Percentiles rank a stretch among this genome's conserved stretches.
Evolutionary conservation across 2,888 invertebrate species (phyloP).

Genomic region (Augochlorella aurata): DNA sequence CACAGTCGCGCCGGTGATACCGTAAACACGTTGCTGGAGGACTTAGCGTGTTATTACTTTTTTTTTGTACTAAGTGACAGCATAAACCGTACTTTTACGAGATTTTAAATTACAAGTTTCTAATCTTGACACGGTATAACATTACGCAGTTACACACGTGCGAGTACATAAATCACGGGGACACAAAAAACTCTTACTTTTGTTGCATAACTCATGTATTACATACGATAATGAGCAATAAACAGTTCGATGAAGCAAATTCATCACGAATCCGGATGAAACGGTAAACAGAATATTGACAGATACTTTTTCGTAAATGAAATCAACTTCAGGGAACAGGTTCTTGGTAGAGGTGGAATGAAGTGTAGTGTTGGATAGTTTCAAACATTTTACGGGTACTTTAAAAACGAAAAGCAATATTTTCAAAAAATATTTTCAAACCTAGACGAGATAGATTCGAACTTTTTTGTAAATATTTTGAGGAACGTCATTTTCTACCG

Average conservation of each 20-base stretch:
- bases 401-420: too few species aligned
- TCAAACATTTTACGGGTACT: too few species aligned
- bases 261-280: background rate
- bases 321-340: background rate
- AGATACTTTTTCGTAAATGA: too few species aligned
- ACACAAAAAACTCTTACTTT: background rate
- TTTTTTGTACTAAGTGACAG: background rate
- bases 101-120: slow-evolving; percentile 1
- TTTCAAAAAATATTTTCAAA: too few species aligned
- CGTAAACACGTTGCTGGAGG: slow-evolving; percentile 8
- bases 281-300: background rate
- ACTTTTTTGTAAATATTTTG: too few species aligned
- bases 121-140: background rate
- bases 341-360: too few species aligned
- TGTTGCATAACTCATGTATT: background rate
- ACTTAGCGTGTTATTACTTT: background rate
- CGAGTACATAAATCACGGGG: background rate
- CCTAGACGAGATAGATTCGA: too few species aligned
- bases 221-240: background rate
- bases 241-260: background rate
- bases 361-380: too few species aligned
- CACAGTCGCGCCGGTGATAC: slow-evolving; percentile 9
- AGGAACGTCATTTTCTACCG: too few species aligned
- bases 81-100: background rate
- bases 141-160: background rate